A percentile compares a stretch with the other conserved stretches of the same genome.
Evolutionary conservation across 2,888 invertebrate species (phyloP).

Genomic region (Syrista parreyssii): DNA sequence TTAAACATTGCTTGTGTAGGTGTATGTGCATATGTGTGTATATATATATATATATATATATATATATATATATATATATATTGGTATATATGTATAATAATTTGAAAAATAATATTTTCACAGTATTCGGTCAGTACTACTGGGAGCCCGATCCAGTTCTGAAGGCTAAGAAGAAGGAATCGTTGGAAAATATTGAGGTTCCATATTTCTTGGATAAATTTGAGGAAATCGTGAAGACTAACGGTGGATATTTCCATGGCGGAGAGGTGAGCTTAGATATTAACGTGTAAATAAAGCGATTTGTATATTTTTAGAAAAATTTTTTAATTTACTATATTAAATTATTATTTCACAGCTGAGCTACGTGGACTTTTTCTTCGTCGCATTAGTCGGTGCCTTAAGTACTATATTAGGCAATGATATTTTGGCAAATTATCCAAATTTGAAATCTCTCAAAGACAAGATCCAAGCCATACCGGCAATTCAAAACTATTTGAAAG

Average conservation of each 20-base stretch:
- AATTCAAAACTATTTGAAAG: conserved; percentile 46
- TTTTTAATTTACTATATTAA: not conserved
- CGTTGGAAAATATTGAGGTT: conserved; percentile 40
- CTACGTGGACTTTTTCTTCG: conserved; percentile 57
- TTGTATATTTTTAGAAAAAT: not conserved
- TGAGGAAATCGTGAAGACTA: conserved; percentile 46
- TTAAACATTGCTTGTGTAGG: not conserved
- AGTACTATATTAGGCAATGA: conserved; percentile 31
- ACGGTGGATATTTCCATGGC: conserved; percentile 53
- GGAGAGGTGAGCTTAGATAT: conserved; percentile 26
- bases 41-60: no score
- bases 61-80: no score
- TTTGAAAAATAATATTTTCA: conserved; percentile 11
- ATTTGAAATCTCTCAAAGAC: conserved; percentile 44
- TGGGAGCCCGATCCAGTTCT: conserved; percentile 43
- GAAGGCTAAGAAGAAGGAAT: conserved; percentile 42
- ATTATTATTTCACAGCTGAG: conserved; percentile 42
- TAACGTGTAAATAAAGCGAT: not conserved
- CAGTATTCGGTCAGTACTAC: conserved; percentile 43
- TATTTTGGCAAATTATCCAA: conserved; percentile 42
- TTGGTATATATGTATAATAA: not conserved
- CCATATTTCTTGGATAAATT: conserved; percentile 52
- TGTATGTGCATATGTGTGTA: no score
- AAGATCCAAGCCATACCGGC: conserved; percentile 44
- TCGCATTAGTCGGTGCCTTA: conserved; percentile 39